Percentiles rank a stretch among this genome's conserved stretches.
These are phyloP conservation scores for Blastobasis adustella DNA, from an alignment of 2,888 invertebrate genomes.

Conservation along the genomic window DNA sequence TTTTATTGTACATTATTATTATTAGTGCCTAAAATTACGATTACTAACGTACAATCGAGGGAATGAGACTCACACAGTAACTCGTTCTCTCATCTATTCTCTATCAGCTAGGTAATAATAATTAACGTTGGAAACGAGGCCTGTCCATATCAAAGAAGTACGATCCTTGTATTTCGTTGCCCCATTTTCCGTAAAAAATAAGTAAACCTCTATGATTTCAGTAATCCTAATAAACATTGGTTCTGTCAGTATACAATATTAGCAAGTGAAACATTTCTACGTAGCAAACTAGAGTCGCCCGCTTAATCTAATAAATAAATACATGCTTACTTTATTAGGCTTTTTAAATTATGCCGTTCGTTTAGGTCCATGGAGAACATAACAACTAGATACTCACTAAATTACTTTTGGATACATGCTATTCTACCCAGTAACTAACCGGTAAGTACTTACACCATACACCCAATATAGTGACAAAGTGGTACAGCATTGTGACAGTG, in stretches of 20 bases:
- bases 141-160: conserved; percentile 34
- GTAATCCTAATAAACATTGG: conserved; percentile 57
- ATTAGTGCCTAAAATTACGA: conserved; percentile 49
- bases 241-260: conserved; percentile 44
- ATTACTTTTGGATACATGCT: conserved; percentile 29
- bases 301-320: conserved; percentile 41
- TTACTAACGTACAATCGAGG: conserved; percentile 39
- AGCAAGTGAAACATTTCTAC: conserved; percentile 32
- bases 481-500: too few relatives aligned
- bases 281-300: conserved; percentile 45
- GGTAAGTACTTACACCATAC: too few relatives aligned
- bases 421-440: conserved; percentile 6
- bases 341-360: conserved; percentile 38
- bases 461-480: too few relatives aligned
- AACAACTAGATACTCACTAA: conserved; percentile 39
- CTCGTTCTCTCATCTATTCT: conserved; percentile 26
- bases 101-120: conserved; percentile 37
- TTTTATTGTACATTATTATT: conserved; percentile 67
- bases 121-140: conserved; percentile 33
- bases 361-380: conserved; percentile 46
- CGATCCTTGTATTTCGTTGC: conserved; percentile 30
- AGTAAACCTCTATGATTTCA: conserved; percentile 40
- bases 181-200: conserved; percentile 45
- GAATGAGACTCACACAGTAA: conserved; percentile 27
- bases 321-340: conserved; percentile 49